Base-by-base conservation (phyloP, 1,140 invertebrate species). In the Halictus rubicundus region DNA sequence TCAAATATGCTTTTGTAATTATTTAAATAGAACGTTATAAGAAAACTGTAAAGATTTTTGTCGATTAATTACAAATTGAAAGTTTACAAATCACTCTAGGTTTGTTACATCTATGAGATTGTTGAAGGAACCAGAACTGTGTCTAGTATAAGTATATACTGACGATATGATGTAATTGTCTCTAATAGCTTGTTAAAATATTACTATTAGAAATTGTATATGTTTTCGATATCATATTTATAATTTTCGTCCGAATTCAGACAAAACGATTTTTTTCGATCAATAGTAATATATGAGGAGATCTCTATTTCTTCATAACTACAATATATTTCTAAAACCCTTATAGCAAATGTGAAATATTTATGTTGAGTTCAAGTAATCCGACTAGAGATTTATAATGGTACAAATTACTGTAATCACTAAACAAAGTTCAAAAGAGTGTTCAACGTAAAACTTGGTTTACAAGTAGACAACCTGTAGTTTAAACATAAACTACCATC, bases 41-140 rank as follows among this genome's bases (percentile, higher is more conserved):
- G 8, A 32, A 79, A 57, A 57, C 37, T 77, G 19, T 69, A 49
- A 71, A 79, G 32, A 66, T 61, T 65, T 81, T 10, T 68, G n/a
- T 76, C 12, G 27, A 85, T 68, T 27, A 74, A 64, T 46, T 78
- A 46, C 39, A 68, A 63, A 72, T 65, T 71, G 49, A 65, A 65
- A 72, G 52, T 27, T 86, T 74, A 80, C 37, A 21, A 72, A 80
- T 68, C 54, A 49, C 65, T 66, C 42, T 68, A 60, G n/a, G 72
- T 79, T 2, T 79, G 81, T 80, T 86, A 80, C 81, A 86, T 80
- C 5, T 80, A 86, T 86, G 84, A 83, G 85, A 86, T 86, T 86
- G 84, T 86, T 86, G 84, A 83, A 72, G n/a, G 32, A 76, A 86
- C 59, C 42, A 85, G 74, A 74, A 78, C 82, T 37, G 79, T 83